These are phyloP conservation scores for Tetrax tetrax DNA, from an alignment of 2,113 vertebrate genomes.

Conservation along the genomic window DNA sequence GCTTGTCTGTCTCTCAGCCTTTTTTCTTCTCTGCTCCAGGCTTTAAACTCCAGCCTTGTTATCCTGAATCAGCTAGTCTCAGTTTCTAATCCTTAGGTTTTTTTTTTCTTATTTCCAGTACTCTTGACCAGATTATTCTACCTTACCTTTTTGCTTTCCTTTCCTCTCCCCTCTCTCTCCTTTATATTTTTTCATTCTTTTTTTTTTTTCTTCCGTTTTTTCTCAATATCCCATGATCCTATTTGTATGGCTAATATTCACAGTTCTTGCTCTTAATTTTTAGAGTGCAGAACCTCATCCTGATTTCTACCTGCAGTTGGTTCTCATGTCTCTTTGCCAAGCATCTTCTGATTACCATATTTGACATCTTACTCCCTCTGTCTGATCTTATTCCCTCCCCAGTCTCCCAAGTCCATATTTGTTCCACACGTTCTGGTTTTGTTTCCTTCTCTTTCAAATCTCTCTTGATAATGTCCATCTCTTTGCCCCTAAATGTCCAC, in stretches of 20 bases:
- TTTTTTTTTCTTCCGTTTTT: no score
- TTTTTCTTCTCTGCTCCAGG: background rate
- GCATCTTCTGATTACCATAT: background rate
- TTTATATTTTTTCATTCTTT: no score
- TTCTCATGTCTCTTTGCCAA: background rate
- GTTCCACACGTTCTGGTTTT: background rate
- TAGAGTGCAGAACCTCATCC: background rate
- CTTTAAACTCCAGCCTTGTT: background rate
- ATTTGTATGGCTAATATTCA: background rate
- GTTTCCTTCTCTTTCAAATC: background rate
- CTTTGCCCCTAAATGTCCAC: background rate
- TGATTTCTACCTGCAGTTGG: background rate
- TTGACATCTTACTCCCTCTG: background rate
- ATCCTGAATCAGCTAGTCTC: background rate
- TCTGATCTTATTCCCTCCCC: background rate
- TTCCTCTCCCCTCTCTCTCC: no score
- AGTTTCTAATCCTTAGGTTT: background rate
- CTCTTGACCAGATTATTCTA: background rate
- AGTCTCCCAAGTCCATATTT: background rate
- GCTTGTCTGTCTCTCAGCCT: background rate
- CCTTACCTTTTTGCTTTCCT: no score
- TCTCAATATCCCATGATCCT: accelerated
- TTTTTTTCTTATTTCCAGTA: background rate
- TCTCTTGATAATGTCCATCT: background rate
- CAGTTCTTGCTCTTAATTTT: background rate